Evolutionary conservation across 2,888 invertebrate genomes (phyloP).

Genomic region (Diarsia mendica): DNA sequence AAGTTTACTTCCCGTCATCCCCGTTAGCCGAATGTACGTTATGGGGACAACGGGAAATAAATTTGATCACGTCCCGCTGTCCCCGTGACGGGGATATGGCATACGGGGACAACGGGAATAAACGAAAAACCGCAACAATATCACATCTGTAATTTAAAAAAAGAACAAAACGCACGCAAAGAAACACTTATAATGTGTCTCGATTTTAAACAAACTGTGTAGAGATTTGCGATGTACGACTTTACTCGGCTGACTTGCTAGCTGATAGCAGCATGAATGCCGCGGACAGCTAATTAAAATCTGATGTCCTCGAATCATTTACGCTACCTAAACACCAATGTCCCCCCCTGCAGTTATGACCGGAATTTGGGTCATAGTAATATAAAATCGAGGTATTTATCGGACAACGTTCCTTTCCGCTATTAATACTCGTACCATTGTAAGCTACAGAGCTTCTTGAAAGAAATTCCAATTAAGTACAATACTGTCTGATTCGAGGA

Average conservation of each 20-base stretch:
- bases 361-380: not conserved
- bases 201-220: not conserved
- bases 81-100: too few species aligned
- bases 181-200: not conserved
- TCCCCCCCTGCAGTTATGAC: not conserved
- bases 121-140: not conserved
- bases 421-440: not conserved
- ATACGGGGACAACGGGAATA: too few species aligned
- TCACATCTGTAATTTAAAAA: not conserved
- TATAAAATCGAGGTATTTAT: constrained; percentile 10
- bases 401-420: not conserved
- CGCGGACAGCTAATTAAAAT: not conserved
- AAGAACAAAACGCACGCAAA: not conserved
- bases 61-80: too few species aligned
- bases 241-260: not conserved
- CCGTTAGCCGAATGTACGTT: too few species aligned
- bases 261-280: not conserved
- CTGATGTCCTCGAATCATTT: not conserved
- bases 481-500: not conserved
- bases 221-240: not conserved
- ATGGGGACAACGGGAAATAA: too few species aligned
- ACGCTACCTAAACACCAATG: not conserved
- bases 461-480: constrained; percentile 22
- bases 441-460: not conserved
- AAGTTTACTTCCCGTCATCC: too few species aligned